Base-by-base conservation (phyloP, 2,888 invertebrate species). In the Lithophane socia region DNA sequence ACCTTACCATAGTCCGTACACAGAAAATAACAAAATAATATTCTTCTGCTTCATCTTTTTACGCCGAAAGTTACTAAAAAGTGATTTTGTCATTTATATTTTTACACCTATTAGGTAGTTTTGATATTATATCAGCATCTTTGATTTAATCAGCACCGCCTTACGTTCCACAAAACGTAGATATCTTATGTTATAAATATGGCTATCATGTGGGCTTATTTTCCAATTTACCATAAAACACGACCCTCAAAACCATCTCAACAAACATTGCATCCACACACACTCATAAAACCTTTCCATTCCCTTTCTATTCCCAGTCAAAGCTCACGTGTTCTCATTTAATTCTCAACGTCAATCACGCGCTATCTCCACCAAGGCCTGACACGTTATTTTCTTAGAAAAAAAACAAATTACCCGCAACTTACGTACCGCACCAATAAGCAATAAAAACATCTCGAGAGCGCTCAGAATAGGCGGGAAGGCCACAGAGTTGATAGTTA, bases 361-460 rank as follows among this genome's bases (percentile, higher is more conserved):
- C 60, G 71, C 42, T 73, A 75, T 79, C 75, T 76, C n/a, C 58
- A 71, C 66, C 54, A 54, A 52, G 42, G 56, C 63, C 72, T 72
- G 86, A 82, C 86, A 83, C 89, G 84, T 83, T 84, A 86, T 89
- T 84, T 82, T 78, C 80, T 83, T 52, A 61, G 72, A 74, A 87
- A 86, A 86, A 74, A 80, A 82, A 78, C 82, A 86, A 87, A 88
- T 87, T 82, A 86, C 80, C 81, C 78, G 75, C 79, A 84, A 79
- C 84, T 84, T 82, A 79, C 76, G 64, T 76, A 79, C 79, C 85
- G 69, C 83, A 78, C 86, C 88, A 90, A 84, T 90, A 89, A 87
- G 88, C 88, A 90, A 90, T 90, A 90, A 89, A 86, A 86, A 83
- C 83, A 77, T 81, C 69, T 76, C 73, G 77, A 83, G 80, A 75